Conservation (phyloP, 2,113 vertebrate genomes). For the Microtus pennsylvanicus region DNA sequence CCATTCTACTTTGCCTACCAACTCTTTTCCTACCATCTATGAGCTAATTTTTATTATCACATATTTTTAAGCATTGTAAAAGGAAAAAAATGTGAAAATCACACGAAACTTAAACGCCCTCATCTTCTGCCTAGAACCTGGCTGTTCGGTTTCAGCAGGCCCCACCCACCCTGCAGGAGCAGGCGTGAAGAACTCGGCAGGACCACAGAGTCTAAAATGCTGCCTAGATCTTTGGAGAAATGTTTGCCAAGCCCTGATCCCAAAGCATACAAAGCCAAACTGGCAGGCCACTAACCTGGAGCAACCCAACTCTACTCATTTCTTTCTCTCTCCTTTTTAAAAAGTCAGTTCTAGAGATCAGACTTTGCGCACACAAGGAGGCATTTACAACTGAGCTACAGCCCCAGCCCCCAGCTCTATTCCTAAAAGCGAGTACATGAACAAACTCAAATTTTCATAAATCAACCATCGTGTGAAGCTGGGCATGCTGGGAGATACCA, state of each 20-base stretch:
- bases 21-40: neutral
- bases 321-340: neutral
- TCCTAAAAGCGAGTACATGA: neutral
- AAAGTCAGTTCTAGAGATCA: neutral
- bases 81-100: neutral
- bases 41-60: neutral
- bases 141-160: rapidly evolving
- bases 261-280: neutral
- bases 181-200: rapidly evolving
- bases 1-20: neutral
- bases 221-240: neutral
- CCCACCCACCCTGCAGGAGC: rapidly evolving
- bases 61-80: neutral
- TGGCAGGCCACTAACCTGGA: rapidly evolving
- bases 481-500: neutral
- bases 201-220: neutral
- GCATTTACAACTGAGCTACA: neutral
- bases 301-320: neutral
- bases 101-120: neutral
- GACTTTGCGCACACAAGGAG: neutral
- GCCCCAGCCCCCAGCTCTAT: too few species aligned
- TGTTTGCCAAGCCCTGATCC: neutral
- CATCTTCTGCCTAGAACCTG: neutral
- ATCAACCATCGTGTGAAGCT: neutral
- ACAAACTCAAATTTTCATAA: neutral